A percentile compares a stretch with the other conserved stretches of the same genome.
Evolutionary conservation across 2,797 vertebrate species (phyloP).

Genomic region (Microctenopoma steveboyesi): DNA sequence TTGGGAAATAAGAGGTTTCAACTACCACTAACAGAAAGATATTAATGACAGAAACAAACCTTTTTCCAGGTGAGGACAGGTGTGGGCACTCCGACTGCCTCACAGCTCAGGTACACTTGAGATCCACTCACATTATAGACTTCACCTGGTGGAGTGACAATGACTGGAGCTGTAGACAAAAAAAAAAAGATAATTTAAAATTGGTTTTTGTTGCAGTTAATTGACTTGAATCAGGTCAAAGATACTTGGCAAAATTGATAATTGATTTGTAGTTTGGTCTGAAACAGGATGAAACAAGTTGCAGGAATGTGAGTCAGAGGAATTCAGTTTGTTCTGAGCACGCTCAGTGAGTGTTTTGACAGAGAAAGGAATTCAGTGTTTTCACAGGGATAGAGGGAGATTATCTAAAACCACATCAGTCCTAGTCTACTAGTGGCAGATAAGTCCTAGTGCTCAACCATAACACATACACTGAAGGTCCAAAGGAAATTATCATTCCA

Average conservation of each 20-base stretch:
- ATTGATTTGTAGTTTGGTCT: neutral
- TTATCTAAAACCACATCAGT: conserved; percentile 11
- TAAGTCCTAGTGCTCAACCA: too few species aligned
- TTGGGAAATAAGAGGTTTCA: too few species aligned
- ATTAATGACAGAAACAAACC: conserved; percentile 71
- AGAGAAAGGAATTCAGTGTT: conserved; percentile 56
- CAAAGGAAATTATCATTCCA: too few species aligned
- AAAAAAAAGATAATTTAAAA: too few species aligned
- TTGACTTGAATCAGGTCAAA: too few species aligned
- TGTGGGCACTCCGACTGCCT: conserved; percentile 92
- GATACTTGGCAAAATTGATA: neutral
- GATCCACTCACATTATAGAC: conserved; percentile 92
- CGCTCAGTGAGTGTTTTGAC: conserved; percentile 13
- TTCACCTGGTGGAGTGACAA: conserved; percentile 90
- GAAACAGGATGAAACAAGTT: conserved; percentile 34
- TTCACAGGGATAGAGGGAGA: conserved; percentile 35
- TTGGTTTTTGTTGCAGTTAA: too few species aligned
- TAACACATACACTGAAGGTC: too few species aligned
- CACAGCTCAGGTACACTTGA: conserved; percentile 93
- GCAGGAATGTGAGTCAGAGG: conserved; percentile 30
- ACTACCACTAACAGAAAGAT: neutral
- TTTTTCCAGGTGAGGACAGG: conserved; percentile 94
- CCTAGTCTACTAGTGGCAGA: too few species aligned
- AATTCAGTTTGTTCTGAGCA: conserved; percentile 46
- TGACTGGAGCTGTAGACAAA: conserved; percentile 84